Evolutionary conservation across 2,797 vertebrate genomes (phyloP).

Genomic region (Enteromius paludinosus): DNA sequence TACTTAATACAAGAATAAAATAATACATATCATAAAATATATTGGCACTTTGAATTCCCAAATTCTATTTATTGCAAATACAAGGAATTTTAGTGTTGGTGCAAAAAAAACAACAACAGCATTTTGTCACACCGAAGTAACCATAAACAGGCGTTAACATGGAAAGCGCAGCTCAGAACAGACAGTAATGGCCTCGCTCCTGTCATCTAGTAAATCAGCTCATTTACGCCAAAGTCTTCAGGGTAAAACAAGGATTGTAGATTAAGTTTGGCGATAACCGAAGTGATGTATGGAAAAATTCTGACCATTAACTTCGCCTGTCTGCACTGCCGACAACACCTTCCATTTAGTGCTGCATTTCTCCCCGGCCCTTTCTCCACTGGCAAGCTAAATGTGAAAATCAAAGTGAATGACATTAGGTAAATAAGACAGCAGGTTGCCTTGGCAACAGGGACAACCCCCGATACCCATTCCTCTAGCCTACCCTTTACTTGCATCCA

Average conservation of each 20-base stretch:
- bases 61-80: not conserved
- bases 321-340: slow-evolving; percentile 58
- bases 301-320: slow-evolving; percentile 61
- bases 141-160: not conserved
- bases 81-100: not conserved
- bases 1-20: too few relatives aligned
- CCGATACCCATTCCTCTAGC: slow-evolving; percentile 78
- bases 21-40: not conserved
- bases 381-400: slow-evolving; percentile 81
- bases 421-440: slow-evolving; percentile 85
- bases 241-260: slow-evolving; percentile 42
- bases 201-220: slow-evolving; percentile 39
- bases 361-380: slow-evolving; percentile 66
- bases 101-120: not conserved
- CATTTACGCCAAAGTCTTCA: slow-evolving; percentile 29
- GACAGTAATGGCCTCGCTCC: slow-evolving; percentile 28
- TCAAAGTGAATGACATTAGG: slow-evolving; percentile 86
- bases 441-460: slow-evolving; percentile 80
- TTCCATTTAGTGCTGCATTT: slow-evolving; percentile 53
- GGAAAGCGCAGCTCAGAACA: not conserved
- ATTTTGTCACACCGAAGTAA: not conserved
- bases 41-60: not conserved
- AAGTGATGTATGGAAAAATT: slow-evolving; percentile 41
- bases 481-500: slow-evolving; percentile 83
- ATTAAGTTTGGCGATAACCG: slow-evolving; percentile 26